These are phyloP conservation scores for Alces alces DNA, from an alignment of 2,113 vertebrate species.

Conservation along the genomic window DNA sequence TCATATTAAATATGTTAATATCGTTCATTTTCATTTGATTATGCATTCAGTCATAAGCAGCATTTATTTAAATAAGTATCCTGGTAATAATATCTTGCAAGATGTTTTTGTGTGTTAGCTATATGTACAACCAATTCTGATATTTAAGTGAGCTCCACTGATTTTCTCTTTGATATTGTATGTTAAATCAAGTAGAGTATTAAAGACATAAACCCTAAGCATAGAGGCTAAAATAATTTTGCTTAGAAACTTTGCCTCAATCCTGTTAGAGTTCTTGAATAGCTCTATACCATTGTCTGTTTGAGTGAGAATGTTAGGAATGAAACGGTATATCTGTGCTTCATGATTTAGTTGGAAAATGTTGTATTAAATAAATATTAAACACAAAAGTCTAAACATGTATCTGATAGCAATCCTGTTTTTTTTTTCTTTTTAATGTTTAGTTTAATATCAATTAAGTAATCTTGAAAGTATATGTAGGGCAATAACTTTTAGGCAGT, in stretches of 20 bases:
- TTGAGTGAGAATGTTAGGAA: not conserved
- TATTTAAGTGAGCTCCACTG: not conserved
- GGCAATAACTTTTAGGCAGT: not conserved
- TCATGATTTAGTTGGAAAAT: not conserved
- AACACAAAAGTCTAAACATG: not conserved
- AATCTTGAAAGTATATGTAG: not conserved
- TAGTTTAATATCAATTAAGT: not conserved
- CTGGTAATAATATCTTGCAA: not conserved
- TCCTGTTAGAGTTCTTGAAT: not conserved
- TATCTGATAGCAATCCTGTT: not conserved
- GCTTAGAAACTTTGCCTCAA: not conserved
- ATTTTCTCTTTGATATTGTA: conserved; percentile 52
- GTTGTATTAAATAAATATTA: not conserved
- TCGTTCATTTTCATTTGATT: not conserved
- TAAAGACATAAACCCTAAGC: conserved; percentile 23
- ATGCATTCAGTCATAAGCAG: not conserved
- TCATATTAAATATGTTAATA: not conserved
- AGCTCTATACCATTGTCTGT: not conserved
- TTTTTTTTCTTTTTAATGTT: not conserved
- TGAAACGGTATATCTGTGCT: not conserved
- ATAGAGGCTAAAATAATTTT: not conserved
- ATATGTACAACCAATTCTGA: conserved; percentile 39
- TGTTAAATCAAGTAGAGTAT: conserved; percentile 28
- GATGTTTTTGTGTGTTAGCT: conserved; percentile 44
- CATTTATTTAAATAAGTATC: not conserved